Evolutionary conservation across 2,888 invertebrate genomes (phyloP).

Genomic region (Gonocerus acuteangulatus): DNA sequence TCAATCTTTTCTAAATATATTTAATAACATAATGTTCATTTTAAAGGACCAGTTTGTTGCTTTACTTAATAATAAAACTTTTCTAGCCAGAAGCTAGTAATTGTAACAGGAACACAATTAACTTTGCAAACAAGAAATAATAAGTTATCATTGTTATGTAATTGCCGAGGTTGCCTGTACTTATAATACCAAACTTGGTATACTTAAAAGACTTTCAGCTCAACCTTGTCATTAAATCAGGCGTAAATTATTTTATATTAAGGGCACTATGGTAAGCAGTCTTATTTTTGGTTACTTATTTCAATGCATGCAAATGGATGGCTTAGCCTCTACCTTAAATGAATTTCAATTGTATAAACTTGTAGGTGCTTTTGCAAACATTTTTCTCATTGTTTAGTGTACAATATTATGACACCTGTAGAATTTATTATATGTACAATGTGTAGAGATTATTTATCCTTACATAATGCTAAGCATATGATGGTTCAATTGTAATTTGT

Average conservation of each 20-base stretch:
- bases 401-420: slow-evolving; percentile 6
- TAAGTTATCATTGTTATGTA: no score
- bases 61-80: no score
- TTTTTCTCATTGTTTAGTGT: slow-evolving; percentile 21
- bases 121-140: no score
- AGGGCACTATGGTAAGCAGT: slow-evolving; percentile 25
- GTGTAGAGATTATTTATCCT: slow-evolving; percentile 1
- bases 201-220: slow-evolving; percentile 13
- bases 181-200: background rate
- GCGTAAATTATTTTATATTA: slow-evolving; percentile 18
- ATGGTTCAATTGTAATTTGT: slow-evolving; percentile 18
- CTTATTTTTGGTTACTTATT: slow-evolving; percentile 15
- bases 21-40: no score
- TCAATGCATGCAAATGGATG: slow-evolving; percentile 17
- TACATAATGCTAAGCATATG: slow-evolving; percentile 9
- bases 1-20: no score
- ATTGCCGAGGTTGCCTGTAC: background rate
- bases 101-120: no score
- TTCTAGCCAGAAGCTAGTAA: no score
- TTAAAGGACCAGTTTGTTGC: no score
- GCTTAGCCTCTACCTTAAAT: slow-evolving; percentile 12
- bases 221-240: slow-evolving; percentile 15
- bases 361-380: slow-evolving; percentile 20
- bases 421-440: slow-evolving; percentile 10
- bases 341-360: slow-evolving; percentile 18